phyloP scores from a whole-genome alignment of 2,797 vertebrate genomes.

The Protosalanx chinensis region DNA sequence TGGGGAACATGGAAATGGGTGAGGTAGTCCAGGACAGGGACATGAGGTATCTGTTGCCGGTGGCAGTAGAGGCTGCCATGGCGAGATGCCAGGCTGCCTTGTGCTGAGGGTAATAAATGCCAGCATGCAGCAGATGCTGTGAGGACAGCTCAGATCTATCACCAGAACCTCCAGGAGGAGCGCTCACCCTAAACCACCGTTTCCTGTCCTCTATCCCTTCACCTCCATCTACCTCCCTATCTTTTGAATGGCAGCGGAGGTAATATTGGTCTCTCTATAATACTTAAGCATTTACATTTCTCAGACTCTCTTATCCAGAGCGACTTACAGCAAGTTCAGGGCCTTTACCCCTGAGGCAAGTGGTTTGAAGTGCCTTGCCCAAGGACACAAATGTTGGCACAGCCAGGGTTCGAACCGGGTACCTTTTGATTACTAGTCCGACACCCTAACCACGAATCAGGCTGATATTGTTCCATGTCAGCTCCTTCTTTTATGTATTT shows the following conservation, averaged over 20 bases:
- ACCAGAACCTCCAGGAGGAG: slow-evolving; percentile 44
- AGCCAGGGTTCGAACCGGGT: too few relatives aligned
- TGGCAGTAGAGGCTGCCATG: slow-evolving; percentile 39
- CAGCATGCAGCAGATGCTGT: slow-evolving; percentile 69
- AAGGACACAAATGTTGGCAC: too few relatives aligned
- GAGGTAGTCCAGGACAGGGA: neutral
- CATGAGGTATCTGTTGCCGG: neutral
- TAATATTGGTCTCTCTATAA: neutral
- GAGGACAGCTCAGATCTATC: slow-evolving; percentile 63
- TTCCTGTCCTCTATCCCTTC: slow-evolving; percentile 10
- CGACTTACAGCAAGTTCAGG: too few relatives aligned
- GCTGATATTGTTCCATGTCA: neutral
- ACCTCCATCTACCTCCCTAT: slow-evolving; percentile 6
- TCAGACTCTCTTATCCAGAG: too few relatives aligned
- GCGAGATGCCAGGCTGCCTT: slow-evolving; percentile 52
- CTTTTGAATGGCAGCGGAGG: slow-evolving; percentile 11
- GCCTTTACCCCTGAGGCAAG: too few relatives aligned
- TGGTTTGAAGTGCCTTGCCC: too few relatives aligned
- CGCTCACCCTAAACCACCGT: slow-evolving; percentile 19
- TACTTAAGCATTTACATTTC: neutral
- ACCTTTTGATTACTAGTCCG: neutral
- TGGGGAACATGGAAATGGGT: too few relatives aligned
- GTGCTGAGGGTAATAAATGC: slow-evolving; percentile 61
- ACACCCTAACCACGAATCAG: neutral
- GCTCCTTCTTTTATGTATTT: neutral